Percentiles rank a stretch among this genome's conserved stretches.
Evolutionary conservation across 2,888 invertebrate species (phyloP).

Genomic region (Clivina fossor): DNA sequence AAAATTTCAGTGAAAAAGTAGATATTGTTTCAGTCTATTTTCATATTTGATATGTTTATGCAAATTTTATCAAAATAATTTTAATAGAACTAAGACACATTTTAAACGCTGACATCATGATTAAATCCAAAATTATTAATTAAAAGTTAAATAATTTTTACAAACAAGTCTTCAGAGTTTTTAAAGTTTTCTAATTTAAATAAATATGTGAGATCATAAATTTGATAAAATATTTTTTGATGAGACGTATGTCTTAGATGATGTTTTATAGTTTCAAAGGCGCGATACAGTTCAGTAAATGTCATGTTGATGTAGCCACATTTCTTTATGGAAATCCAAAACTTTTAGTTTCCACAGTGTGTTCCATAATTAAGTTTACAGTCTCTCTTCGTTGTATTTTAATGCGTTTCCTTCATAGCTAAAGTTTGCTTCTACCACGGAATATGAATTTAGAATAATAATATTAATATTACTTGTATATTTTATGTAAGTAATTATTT

Average conservation of each 20-base stretch:
- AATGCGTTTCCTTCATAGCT: not conserved
- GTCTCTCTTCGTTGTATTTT: conserved; percentile 14
- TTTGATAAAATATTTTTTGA: not conserved
- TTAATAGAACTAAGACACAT: conserved; percentile 1
- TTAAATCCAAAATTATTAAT: no score
- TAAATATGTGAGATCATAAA: no score
- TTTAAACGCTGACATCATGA: not conserved
- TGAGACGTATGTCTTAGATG: conserved; percentile 15
- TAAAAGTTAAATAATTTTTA: no score
- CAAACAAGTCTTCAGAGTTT: no score
- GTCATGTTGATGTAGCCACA: conserved; percentile 28
- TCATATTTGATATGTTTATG: no score
- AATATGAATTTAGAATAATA: conserved; percentile 18
- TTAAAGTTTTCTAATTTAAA: no score
- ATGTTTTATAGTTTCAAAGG: not conserved
- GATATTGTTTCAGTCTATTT: no score
- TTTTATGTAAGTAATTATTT: not conserved
- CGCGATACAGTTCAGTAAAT: conserved; percentile 23
- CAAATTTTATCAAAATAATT: no score
- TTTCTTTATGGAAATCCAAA: conserved; percentile 32
- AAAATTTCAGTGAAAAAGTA: no score
- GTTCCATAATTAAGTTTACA: conserved; percentile 25
- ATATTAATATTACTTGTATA: not conserved
- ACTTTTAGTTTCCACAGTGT: conserved; percentile 22
- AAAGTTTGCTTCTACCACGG: conserved; percentile 3